These are phyloP conservation scores for Pristionchus entomophagus DNA, from an alignment of 2,888 invertebrate species.

Conservation along the genomic window DNA sequence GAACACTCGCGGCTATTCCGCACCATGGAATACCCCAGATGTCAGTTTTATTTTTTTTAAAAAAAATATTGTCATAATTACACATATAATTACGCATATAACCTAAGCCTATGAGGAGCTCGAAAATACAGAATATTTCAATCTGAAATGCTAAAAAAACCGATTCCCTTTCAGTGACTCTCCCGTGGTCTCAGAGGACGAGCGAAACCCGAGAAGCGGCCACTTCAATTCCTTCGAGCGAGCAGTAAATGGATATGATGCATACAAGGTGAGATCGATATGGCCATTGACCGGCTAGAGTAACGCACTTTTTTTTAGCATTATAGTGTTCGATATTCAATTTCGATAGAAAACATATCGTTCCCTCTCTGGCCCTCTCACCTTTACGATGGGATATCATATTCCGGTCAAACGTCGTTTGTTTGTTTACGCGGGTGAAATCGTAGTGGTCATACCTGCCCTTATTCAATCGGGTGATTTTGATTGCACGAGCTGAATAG, in stretches of 20 bases:
- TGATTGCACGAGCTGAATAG: not conserved
- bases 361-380: too few species aligned
- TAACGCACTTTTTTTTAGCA: not conserved
- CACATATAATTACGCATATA: too few species aligned
- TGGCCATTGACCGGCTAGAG: too few species aligned
- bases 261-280: slow-evolving; percentile 47
- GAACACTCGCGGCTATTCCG: slow-evolving; percentile 57
- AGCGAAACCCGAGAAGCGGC: slow-evolving; percentile 48
- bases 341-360: too few species aligned
- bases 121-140: too few species aligned
- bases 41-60: too few species aligned
- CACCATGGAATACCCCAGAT: not conserved
- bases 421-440: not conserved
- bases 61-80: not conserved
- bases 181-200: slow-evolving; percentile 18
- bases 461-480: not conserved
- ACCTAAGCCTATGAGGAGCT: too few species aligned
- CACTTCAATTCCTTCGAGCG: slow-evolving; percentile 61
- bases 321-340: not conserved
- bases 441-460: not conserved
- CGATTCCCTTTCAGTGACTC: slow-evolving; percentile 5
- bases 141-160: too few species aligned
- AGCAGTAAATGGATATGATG: slow-evolving; percentile 65
- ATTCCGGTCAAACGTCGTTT: not conserved
- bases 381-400: not conserved